Conservation (phyloP, 2,797 vertebrate species). For the Sitta carolinensis region DNA sequence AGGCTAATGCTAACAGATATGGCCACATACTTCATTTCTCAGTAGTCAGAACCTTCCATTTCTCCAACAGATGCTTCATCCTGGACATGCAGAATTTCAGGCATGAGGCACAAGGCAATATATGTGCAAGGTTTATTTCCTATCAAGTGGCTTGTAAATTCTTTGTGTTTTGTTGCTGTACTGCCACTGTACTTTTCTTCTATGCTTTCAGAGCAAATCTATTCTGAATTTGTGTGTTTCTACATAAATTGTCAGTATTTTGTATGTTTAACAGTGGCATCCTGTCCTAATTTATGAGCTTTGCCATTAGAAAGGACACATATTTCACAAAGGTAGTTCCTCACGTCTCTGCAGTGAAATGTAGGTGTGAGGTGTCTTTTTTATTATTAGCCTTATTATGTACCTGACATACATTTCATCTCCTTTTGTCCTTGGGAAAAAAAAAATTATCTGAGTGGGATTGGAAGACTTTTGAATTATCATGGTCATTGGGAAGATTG, state of each 20-base stretch:
- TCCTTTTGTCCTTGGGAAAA: constrained; percentile 88
- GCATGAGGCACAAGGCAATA: not conserved
- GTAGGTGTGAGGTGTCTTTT: constrained; percentile 30
- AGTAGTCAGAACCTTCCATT: not conserved
- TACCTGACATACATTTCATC: constrained; percentile 84
- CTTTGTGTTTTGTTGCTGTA: not conserved
- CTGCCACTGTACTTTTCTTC: not conserved
- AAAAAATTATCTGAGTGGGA: constrained; percentile 78
- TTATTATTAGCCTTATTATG: constrained; percentile 72
- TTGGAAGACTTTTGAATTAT: constrained; percentile 88
- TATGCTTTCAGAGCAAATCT: not conserved
- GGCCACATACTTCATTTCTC: not conserved
- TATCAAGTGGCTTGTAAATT: not conserved
- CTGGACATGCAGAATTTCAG: not conserved
- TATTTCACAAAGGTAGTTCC: constrained; percentile 41
- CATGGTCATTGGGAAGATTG: constrained; percentile 81
- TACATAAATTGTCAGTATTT: constrained; percentile 24
- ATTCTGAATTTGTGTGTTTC: not conserved
- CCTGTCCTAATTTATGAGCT: constrained; percentile 26
- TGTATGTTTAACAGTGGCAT: not conserved
- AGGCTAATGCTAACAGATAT: not conserved
- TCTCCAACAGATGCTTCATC: not conserved
- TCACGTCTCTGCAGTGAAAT: constrained; percentile 62
- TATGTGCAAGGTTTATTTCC: not conserved
- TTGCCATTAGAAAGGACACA: constrained; percentile 46